A percentile compares a stretch with the other conserved stretches of the same genome.
Conservation (phyloP, 2,888 invertebrate genomes). For the Meteorus colon region DNA sequence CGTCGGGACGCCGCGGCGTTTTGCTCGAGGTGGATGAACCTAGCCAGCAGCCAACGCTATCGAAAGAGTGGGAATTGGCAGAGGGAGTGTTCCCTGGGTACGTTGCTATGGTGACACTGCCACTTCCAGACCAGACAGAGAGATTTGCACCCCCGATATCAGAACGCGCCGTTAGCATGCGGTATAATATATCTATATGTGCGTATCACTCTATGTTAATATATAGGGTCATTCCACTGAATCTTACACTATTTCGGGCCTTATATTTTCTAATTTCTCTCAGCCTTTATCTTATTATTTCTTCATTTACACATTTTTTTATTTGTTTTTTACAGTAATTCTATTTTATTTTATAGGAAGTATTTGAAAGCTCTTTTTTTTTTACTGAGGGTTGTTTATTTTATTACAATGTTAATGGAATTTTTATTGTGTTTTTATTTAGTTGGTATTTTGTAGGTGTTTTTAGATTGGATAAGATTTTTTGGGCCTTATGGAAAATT, state of each 20-base stretch:
- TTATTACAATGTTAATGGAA: too few relatives aligned
- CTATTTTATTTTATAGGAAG: too few relatives aligned
- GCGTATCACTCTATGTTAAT: neutral
- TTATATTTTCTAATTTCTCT: neutral
- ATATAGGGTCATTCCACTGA: constrained; percentile 8
- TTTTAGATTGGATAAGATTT: too few relatives aligned
- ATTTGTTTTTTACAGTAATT: too few relatives aligned
- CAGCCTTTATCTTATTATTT: neutral
- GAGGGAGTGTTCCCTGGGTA: constrained; percentile 69
- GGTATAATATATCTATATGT: neutral
- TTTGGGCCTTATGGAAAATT: too few relatives aligned
- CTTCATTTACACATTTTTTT: neutral
- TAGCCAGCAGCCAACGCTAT: constrained; percentile 31
- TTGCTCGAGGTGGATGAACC: constrained; percentile 37
- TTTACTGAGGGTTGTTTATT: too few relatives aligned
- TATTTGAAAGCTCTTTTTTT: too few relatives aligned
- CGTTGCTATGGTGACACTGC: constrained; percentile 70
- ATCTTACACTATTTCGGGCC: neutral
- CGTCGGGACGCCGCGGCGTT: constrained; percentile 29
- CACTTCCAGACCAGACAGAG: constrained; percentile 67
- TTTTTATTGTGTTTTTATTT: too few relatives aligned
- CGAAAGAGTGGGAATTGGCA: constrained; percentile 23
- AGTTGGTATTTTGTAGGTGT: too few relatives aligned
- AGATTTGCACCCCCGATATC: constrained; percentile 59
- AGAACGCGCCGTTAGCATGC: constrained; percentile 20